phyloP scores from a whole-genome alignment of 2,888 invertebrate species.

The Acanthosepion esculentum region DNA sequence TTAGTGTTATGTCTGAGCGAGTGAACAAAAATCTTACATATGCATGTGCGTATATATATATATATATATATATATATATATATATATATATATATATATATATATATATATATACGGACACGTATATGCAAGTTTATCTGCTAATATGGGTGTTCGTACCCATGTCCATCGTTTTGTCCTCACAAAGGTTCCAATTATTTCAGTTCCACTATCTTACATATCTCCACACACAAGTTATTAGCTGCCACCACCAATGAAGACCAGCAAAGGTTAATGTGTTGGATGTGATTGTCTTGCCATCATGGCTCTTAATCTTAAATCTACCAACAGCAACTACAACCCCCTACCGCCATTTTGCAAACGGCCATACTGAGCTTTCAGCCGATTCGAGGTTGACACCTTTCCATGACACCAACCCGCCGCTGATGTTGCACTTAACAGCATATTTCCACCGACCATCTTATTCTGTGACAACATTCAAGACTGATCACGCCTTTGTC shows the following conservation, averaged over 20 bases:
- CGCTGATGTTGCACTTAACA: not conserved
- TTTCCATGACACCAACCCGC: not conserved
- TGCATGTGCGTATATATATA: too few relatives aligned
- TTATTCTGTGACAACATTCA: not conserved
- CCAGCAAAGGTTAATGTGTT: not conserved
- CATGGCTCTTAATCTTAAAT: not conserved
- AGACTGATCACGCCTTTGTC: not conserved
- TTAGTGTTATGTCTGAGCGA: too few relatives aligned
- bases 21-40: too few relatives aligned
- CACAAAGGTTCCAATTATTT: not conserved
- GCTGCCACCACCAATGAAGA: not conserved
- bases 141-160: too few relatives aligned
- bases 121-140: too few relatives aligned
- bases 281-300: conserved; percentile 2
- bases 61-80: too few relatives aligned
- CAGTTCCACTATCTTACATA: not conserved
- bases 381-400: not conserved
- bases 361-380: not conserved
- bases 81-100: too few relatives aligned
- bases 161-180: not conserved
- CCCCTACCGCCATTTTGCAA: not conserved
- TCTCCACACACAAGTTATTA: not conserved
- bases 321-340: not conserved
- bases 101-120: too few relatives aligned
- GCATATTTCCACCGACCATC: not conserved